A percentile compares a stretch with the other conserved stretches of the same genome.
These are phyloP conservation scores for Pinctada fucata DNA, from an alignment of 2,888 invertebrate species.

Conservation along the genomic window DNA sequence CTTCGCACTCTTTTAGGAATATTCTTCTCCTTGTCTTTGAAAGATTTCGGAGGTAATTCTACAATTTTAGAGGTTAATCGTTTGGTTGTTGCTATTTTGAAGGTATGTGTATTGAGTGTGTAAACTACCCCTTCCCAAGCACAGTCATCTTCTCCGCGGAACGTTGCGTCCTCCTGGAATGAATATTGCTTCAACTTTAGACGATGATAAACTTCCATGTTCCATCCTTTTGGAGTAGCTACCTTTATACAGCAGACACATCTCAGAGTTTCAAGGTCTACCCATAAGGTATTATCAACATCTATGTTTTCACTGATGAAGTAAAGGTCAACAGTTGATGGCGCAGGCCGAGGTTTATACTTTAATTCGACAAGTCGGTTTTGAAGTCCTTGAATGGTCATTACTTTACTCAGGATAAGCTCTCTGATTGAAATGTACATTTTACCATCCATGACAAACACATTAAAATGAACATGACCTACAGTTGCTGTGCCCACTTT, in stretches of 20 bases:
- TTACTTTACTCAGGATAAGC: conserved; percentile 24
- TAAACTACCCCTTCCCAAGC: conserved; percentile 25
- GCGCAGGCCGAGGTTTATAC: conserved; percentile 34
- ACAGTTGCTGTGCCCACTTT: conserved; percentile 26
- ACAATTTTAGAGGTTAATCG: not conserved
- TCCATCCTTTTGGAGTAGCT: conserved; percentile 5
- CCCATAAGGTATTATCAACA: conserved; percentile 38
- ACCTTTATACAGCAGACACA: conserved; percentile 37
- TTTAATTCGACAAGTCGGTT: conserved; percentile 21
- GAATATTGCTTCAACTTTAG: conserved; percentile 26
- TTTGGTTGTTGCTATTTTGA: conserved; percentile 28
- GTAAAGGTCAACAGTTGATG: conserved; percentile 24
- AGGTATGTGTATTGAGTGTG: conserved; percentile 33
- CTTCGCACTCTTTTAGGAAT: not conserved
- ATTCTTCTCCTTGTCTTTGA: not conserved
- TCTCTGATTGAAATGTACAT: conserved; percentile 34
- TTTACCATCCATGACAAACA: conserved; percentile 27
- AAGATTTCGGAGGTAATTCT: not conserved
- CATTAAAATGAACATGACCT: conserved; percentile 18
- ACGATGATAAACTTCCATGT: conserved; percentile 15
- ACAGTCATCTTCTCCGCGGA: conserved; percentile 28
- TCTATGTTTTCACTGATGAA: conserved; percentile 13
- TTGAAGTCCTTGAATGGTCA: conserved; percentile 28
- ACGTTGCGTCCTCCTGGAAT: conserved; percentile 6
- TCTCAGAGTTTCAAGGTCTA: conserved; percentile 34